A percentile compares a stretch with the other conserved stretches of the same genome.
Evolutionary conservation across 1,140 invertebrate species (phyloP).

Genomic region (Drosophila mauritiana): DNA sequence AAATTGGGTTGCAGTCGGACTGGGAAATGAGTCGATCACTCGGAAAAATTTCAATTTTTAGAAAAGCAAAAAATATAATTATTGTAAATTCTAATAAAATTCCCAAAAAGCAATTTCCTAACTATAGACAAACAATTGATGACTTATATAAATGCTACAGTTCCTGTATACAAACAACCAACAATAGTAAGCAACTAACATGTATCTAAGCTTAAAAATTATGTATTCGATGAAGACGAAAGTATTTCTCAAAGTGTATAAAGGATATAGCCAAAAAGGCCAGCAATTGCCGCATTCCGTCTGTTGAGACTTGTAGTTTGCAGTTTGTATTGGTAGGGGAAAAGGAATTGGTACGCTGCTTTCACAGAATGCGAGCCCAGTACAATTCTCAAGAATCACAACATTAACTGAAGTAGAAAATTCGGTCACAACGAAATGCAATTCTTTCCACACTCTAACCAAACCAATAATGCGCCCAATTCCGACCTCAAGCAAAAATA

Average conservation of each 20-base stretch:
- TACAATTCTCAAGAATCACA: conserved; percentile 51
- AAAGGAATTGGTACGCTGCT: conserved; percentile 9
- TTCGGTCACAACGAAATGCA: conserved; percentile 25
- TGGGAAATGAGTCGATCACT: conserved; percentile 4
- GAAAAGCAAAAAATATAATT: too few relatives aligned
- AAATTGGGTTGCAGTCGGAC: conserved; percentile 28
- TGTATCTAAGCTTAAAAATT: not conserved
- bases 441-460: conserved; percentile 19
- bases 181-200: too few relatives aligned
- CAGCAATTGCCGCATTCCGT: conserved; percentile 50
- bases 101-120: too few relatives aligned
- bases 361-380: conserved; percentile 22
- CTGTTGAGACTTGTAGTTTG: conserved; percentile 53
- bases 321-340: conserved; percentile 34
- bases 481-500: not conserved
- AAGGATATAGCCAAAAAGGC: conserved; percentile 28
- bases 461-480: not conserved
- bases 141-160: too few relatives aligned
- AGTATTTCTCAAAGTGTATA: conserved; percentile 4
- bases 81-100: too few relatives aligned
- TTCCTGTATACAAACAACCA: too few relatives aligned
- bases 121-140: too few relatives aligned
- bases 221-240: too few relatives aligned
- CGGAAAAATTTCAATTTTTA: not conserved
- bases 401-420: conserved; percentile 28